Evolutionary conservation across 2,888 invertebrate genomes (phyloP), one percentile per base, ranked within the genome.

Genomic region (Stegophylla sp.): DNA sequence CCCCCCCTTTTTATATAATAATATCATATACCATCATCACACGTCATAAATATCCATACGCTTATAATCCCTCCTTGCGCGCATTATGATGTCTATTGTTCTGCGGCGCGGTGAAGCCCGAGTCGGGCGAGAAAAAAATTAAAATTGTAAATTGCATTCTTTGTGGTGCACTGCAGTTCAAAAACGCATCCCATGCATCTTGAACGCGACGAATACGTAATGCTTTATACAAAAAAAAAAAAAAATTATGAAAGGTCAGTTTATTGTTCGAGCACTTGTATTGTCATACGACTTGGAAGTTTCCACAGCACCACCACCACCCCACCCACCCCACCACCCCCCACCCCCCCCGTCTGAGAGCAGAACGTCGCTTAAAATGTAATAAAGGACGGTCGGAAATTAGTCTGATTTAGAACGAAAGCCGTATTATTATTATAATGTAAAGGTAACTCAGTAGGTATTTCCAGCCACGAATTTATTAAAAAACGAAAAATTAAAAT

Each of bases 191-290:
- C n/a, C 10, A 15, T 9, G 48, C 15, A 56, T 56, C 71, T 41
- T 41, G n/a, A 71, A 71, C 17, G 34, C 53, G 69, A 56, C 34
- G 53, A 41, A 41, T 71, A 41, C 15, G 34, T 56, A 53, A 56
- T 71, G 20, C 23, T 71, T 71, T 71, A 41, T 56, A 53, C n/a
- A n/a, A n/a, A n/a, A n/a, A n/a, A n/a, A n/a, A n/a, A n/a, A 56
- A 53, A 71, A 34, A 71, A 41, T 41, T 34, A 53, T 56, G 53
- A 56, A 71, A 71, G 53, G 71, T 56, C 53, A 20, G 41, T 71
- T 53, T 71, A 71, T 71, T 71, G 71, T 71, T 71, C 20, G 53
- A 56, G 23, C 51, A 69, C 15, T 53, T 45, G 15, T 1, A n/a
- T 67, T 41, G 20, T 4, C 41, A 17, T 41, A 41, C 20, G 41